Base-by-base conservation (phyloP, 1,140 invertebrate genomes). In the Magallana gigas region DNA sequence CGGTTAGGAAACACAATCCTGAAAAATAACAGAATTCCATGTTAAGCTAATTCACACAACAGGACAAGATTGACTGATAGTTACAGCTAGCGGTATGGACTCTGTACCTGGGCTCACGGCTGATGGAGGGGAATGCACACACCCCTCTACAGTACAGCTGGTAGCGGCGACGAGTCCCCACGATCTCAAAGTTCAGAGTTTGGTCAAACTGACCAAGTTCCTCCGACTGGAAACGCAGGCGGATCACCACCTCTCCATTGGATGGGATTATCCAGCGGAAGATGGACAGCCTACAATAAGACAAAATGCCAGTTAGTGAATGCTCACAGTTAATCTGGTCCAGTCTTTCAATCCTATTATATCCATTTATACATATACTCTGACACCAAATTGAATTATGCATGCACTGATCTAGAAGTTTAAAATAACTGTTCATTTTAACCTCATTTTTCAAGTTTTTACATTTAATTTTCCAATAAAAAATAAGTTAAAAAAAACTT, bases 171-270 rank as follows among this genome's bases (percentile, higher is more conserved):
- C 94, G 89, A 59, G 94, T 95, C 18, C 94, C 94, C 48, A 94
- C 90, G 81, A 95, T 94, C 87, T 95, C 95, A 93, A 95, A 95
- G 90, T 94, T 95, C 29, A 95, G 64, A 4, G 94, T 95, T 91
- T 95, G 94, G 89, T 95, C 94, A 92, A 95, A 95, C 88, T 95
- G 94, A 1, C 95, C 95, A 3, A 95, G 91, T 84, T 95, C 94
- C 64, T 95, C 94, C 9, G 94, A 95, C 80, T 90, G 91, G 91
- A 95, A 95, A 11, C 94, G 87, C 56, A 95, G 90, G 56, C 91
- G 89, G 6, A 95, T 71, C 0, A 88, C 86, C 14, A 93, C 90
- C 64, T 94, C 93, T 9, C 93, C 91, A 84, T 94, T 90, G 11
- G 94, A 91, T 18, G 94, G 94, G 76, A 95, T 91, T 12, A 93